Evolutionary conservation across 2,888 invertebrate genomes (phyloP), one percentile per base, ranked within the genome.

Genomic region (Drosophila falleni): DNA sequence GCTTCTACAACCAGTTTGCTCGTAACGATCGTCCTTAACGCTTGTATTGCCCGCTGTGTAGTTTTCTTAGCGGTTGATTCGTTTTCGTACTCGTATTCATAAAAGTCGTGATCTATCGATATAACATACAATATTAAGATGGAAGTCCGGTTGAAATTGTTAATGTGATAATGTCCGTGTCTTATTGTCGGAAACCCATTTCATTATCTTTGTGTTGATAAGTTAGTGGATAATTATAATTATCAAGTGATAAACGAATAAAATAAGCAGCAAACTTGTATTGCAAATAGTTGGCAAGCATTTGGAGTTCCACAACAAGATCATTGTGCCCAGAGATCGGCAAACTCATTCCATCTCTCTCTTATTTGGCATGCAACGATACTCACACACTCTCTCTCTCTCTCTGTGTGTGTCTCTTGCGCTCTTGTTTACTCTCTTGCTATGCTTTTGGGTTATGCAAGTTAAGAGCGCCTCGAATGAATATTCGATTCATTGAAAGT

Each of bases 1-100:
- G 79, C 50, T 49, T 42, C 59, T 29, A 39, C 53, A 87, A 86
- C 85, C 85, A 86, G 85, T 86, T 86, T 86, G 71, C 58, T 68
- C 47, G 70, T 80, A 89, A 58, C 83, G 88, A 86, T 86, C 86
- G 88, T 84, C 84, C 84, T 84, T 88, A 78, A 58, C 72, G 67
- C 31, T 60, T 11, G 49, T 4, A 33, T 4, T 53, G 42, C 54
- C 47, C 65, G 63, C 31, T 41, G 13, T 42, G 23, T 49, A 47
- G 49, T 29, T 49, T 54, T 54, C 13, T 33, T 16, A 50, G 68
- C 54, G 61, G 42, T 47, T 23, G 46, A 46, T 49, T 4, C 33
- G 46, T 19, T 44, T 46, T 10, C 56, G 33, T 35, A 13, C 15
- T 31, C n/a, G 29, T 13, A 19, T 54, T 49, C 23, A 39, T 29